Base-by-base conservation (phyloP, 2,888 invertebrate species). In the Tuta absoluta region DNA sequence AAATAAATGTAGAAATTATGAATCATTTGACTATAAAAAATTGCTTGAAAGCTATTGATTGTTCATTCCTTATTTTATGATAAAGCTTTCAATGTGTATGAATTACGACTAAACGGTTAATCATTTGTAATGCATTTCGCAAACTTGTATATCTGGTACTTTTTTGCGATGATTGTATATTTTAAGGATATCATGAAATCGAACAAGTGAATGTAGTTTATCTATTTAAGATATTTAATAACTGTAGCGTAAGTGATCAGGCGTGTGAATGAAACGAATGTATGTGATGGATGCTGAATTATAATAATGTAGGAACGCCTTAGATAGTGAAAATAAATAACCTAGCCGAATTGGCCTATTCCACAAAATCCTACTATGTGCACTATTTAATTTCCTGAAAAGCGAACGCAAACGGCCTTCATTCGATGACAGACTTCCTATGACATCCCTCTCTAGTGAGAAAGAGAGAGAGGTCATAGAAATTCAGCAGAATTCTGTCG, bases 131-230 rank as follows among this genome's bases (percentile, higher is more conserved):
- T 84, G 88, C 87, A 87, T 87, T 87, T 88, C 74, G 75, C 80
- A 72, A 56, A 70, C 70, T 69, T 78, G 81, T 84, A 79, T 81
- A 80, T 78, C 75, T 71, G 76, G 75, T 75, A 78, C 75, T 70
- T 76, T 75, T 76, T 72, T 77, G 78, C 73, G 69, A 80, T 79
- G 80, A 85, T 58, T 84, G 82, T 87, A 86, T 84, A 84, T 80
- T 62, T 85, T 23, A 83, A 75, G 77, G 74, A 76, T 85, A 83
- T 86, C 83, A 87, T 87, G 83, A 86, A 87, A 85, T 89, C 86
- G 87, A 89, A 86, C 89, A 87, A 89, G 86, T 82, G 81, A 74
- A 77, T 78, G 78, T 80, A 82, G 76, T 73, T 75, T 74, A 72
- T 72, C 69, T 71, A 76, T 75, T 78, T 75, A 75, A 73, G 65